phyloP scores from a whole-genome alignment of 2,888 invertebrate species.

The Stenotaenia linearis region DNA sequence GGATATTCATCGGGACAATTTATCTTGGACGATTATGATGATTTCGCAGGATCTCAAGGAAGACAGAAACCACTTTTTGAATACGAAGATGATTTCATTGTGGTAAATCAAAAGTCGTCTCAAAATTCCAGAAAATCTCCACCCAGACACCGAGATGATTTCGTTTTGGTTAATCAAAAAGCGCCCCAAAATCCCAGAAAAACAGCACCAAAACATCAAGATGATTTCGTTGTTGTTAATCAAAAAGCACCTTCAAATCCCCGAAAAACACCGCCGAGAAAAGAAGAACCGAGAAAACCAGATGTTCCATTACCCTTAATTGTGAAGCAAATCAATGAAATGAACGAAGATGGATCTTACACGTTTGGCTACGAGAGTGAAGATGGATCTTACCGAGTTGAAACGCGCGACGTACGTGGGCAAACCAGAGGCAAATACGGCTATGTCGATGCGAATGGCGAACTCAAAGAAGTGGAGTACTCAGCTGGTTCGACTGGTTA shows the following conservation, averaged over 20 bases:
- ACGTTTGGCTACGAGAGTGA: constrained; percentile 79
- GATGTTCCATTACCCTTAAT: constrained; percentile 43
- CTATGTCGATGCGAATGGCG: constrained; percentile 69
- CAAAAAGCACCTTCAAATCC: neutral
- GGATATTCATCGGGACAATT: neutral
- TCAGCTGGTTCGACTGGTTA: constrained; percentile 50
- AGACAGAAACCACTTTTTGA: neutral
- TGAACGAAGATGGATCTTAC: constrained; percentile 77
- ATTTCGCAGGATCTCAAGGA: neutral
- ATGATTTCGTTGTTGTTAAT: neutral
- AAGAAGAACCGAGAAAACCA: neutral
- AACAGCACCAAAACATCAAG: neutral
- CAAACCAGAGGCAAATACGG: constrained; percentile 79
- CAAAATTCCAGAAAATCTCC: neutral
- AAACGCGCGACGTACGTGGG: constrained; percentile 75
- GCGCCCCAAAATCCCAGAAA: neutral
- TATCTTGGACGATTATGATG: neutral
- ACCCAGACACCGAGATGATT: too few species aligned
- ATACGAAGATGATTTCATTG: neutral
- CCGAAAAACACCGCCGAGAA: neutral
- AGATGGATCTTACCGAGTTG: constrained; percentile 79
- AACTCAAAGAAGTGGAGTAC: constrained; percentile 73
- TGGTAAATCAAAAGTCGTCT: neutral
- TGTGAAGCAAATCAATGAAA: constrained; percentile 70
- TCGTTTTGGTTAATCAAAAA: neutral